A percentile compares a stretch with the other conserved stretches of the same genome.
phyloP scores from a whole-genome alignment of 2,797 vertebrate species.

The Chrysocyon brachyurus region DNA sequence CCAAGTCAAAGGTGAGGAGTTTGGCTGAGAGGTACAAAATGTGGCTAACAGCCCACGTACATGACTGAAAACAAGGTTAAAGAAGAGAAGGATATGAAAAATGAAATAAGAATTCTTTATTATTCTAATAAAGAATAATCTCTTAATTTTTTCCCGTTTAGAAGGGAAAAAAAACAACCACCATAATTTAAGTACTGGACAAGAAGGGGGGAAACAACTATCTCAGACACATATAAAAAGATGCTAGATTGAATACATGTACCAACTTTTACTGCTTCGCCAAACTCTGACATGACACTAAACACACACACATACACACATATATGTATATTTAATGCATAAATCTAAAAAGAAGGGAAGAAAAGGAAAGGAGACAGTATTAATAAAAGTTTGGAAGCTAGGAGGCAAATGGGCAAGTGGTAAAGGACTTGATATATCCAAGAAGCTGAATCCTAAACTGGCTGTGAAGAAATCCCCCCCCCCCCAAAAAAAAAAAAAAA shows the following conservation, averaged over 20 bases:
- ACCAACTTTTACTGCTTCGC: not conserved
- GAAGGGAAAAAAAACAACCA: not conserved
- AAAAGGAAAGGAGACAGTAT: not conserved
- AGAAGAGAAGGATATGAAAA: not conserved
- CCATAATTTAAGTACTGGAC: not conserved
- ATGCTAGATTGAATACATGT: accelerated
- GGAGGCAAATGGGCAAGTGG: not conserved
- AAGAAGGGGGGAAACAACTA: not conserved
- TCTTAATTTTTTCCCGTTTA: not conserved
- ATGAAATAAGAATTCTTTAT: not conserved
- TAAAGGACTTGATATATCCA: not conserved
- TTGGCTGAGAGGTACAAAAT: not conserved
- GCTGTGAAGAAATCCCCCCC: not conserved
- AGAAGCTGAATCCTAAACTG: not conserved
- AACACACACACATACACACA: too few relatives aligned
- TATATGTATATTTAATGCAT: not conserved
- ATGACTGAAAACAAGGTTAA: not conserved
- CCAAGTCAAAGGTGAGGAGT: not conserved
- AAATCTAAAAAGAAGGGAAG: not conserved
- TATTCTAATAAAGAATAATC: not conserved
- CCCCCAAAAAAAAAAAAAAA: accelerated
- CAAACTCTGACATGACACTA: not conserved
- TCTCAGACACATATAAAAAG: not conserved
- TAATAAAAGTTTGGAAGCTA: not conserved
- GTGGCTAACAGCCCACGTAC: not conserved